A percentile compares a stretch with the other conserved stretches of the same genome.
Conservation (phyloP, 2,797 vertebrate genomes). For the Menidia menidia region DNA sequence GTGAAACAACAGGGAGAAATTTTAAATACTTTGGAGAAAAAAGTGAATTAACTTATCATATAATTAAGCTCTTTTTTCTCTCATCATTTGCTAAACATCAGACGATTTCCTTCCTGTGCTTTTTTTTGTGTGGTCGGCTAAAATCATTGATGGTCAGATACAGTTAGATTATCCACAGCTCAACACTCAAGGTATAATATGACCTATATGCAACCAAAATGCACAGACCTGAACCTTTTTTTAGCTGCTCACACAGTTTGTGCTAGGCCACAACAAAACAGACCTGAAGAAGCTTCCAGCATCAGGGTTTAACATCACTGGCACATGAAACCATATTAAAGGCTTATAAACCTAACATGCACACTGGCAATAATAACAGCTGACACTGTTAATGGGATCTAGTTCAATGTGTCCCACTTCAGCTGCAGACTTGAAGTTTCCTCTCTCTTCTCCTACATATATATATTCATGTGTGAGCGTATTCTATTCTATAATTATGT, state of each 20-base stretch:
- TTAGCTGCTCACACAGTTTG: conserved; percentile 40
- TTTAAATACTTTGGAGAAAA: not conserved
- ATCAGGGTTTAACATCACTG: conserved; percentile 23
- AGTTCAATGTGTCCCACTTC: conserved; percentile 40
- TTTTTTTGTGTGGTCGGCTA: too few relatives aligned
- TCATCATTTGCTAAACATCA: too few relatives aligned
- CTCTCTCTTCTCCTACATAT: not conserved
- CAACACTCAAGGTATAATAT: conserved; percentile 12
- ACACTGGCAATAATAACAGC: conserved; percentile 36
- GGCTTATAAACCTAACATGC: conserved; percentile 48
- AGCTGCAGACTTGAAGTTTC: conserved; percentile 7
- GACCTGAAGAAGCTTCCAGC: conserved; percentile 17
- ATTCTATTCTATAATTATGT: too few relatives aligned
- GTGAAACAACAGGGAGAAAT: not conserved
- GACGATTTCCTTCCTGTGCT: too few relatives aligned
- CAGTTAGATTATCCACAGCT: conserved; percentile 4
- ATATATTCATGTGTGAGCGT: too few relatives aligned
- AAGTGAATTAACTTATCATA: too few relatives aligned
- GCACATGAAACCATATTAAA: conserved; percentile 52
- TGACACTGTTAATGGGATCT: conserved; percentile 54
- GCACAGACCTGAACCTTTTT: conserved; percentile 30
- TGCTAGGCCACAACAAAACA: not conserved
- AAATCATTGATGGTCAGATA: too few relatives aligned
- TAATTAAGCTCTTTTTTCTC: not conserved
- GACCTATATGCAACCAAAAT: conserved; percentile 45